Conservation (phyloP, 2,113 vertebrate genomes). For the Ageneiosus marmoratus region DNA sequence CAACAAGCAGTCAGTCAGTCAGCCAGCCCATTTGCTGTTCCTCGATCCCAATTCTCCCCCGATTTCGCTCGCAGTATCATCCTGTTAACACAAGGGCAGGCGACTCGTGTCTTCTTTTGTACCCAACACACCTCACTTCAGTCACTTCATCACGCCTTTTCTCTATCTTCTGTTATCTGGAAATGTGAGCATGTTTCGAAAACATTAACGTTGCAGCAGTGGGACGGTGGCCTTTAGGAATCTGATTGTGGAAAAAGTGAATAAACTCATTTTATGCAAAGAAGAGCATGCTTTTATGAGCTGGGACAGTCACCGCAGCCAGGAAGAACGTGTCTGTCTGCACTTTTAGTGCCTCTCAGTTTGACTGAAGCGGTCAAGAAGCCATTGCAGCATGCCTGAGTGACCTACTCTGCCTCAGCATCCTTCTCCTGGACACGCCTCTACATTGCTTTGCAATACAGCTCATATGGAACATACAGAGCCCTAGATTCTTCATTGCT, state of each 20-base stretch:
- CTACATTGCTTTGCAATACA: slow-evolving; percentile 59
- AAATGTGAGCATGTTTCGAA: slow-evolving; percentile 34
- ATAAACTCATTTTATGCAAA: slow-evolving; percentile 7
- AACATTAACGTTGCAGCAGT: slow-evolving; percentile 3
- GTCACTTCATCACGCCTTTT: background rate
- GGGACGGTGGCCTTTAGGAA: background rate
- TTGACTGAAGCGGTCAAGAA: slow-evolving; percentile 36
- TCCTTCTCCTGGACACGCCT: slow-evolving; percentile 60
- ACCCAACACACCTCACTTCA: slow-evolving; percentile 1
- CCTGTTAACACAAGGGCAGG: slow-evolving; percentile 57
- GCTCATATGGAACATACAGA: background rate
- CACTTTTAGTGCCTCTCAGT: slow-evolving; percentile 35
- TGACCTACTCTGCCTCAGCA: slow-evolving; percentile 56
- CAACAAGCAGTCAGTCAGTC: slow-evolving; percentile 63
- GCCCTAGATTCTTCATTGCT: background rate
- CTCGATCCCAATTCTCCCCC: slow-evolving; percentile 43
- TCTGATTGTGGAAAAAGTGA: slow-evolving; percentile 15
- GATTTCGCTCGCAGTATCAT: slow-evolving; percentile 31
- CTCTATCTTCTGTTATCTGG: slow-evolving; percentile 18
- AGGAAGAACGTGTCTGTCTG: slow-evolving; percentile 16
- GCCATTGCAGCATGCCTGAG: slow-evolving; percentile 47
- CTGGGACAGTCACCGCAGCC: slow-evolving; percentile 32
- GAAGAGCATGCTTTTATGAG: slow-evolving; percentile 25
- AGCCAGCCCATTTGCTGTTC: slow-evolving; percentile 58
- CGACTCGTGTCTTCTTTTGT: slow-evolving; percentile 53